phyloP scores from a whole-genome alignment of 2,888 invertebrate genomes.

The Spilosoma lubricipeda region DNA sequence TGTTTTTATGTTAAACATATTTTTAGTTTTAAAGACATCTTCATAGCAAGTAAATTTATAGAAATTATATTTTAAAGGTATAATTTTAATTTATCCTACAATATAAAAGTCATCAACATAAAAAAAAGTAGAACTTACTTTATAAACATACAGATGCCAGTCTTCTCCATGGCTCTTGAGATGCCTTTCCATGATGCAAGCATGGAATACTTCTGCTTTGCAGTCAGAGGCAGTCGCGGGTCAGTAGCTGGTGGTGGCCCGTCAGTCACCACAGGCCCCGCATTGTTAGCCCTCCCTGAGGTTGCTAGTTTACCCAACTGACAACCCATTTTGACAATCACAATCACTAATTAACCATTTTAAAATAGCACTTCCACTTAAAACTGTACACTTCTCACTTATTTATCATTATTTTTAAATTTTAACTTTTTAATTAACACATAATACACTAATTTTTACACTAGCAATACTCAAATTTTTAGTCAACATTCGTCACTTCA shows the following conservation, averaged over 20 bases:
- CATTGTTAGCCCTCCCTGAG: conserved; percentile 79
- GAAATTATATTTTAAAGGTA: no score
- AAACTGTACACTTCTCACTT: conserved; percentile 22
- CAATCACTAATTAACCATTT: conserved; percentile 47
- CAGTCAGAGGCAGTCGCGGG: conserved; percentile 92
- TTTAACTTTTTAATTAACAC: conserved; percentile 15
- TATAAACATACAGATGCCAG: conserved; percentile 96
- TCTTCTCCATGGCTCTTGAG: conserved; percentile 94
- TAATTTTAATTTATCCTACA: neutral
- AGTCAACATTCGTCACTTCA: conserved; percentile 15
- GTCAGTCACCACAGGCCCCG: conserved; percentile 78
- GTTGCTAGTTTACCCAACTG: conserved; percentile 91
- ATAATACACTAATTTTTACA: conserved; percentile 14
- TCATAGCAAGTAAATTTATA: no score
- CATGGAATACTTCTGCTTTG: conserved; percentile 95
- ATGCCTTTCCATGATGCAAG: conserved; percentile 97
- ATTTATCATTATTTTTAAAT: conserved; percentile 22
- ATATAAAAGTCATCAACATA: neutral
- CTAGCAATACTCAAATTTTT: conserved; percentile 14
- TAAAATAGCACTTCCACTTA: conserved; percentile 25
- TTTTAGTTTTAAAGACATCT: no score
- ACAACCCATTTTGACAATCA: conserved; percentile 88
- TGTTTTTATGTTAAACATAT: no score
- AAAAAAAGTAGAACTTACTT: conserved; percentile 88
- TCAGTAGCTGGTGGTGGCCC: conserved; percentile 90